phyloP scores from a whole-genome alignment of 1,140 invertebrate genomes.

The Ridgeia piscesae region DNA sequence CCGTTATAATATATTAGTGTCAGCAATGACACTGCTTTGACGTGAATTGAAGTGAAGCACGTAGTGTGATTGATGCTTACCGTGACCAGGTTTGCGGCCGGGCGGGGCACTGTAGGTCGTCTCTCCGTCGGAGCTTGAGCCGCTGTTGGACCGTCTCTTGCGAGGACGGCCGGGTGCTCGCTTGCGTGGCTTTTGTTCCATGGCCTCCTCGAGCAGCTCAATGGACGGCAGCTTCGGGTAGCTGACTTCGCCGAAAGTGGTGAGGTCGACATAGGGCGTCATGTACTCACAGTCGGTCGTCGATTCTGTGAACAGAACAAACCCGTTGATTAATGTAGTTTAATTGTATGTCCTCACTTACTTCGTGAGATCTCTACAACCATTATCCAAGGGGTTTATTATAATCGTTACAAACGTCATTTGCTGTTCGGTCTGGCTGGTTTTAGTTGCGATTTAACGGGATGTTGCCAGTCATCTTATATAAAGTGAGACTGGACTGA shows the following conservation, averaged over 20 bases:
- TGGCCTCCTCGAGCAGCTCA: neutral
- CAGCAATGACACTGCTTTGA: neutral
- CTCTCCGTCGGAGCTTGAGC: neutral
- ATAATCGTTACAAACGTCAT: neutral
- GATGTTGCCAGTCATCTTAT: neutral
- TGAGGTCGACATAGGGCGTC: neutral
- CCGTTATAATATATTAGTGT: neutral
- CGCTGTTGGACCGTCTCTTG: neutral
- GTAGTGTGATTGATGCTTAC: neutral
- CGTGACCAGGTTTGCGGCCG: conserved; percentile 1
- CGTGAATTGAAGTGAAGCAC: neutral
- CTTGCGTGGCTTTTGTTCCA: neutral
- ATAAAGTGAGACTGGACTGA: neutral
- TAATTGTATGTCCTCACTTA: neutral
- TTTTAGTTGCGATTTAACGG: neutral
- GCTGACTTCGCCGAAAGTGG: neutral
- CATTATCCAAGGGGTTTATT: neutral
- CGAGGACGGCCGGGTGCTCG: too few relatives aligned
- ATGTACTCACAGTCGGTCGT: neutral
- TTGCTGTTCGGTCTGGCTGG: neutral
- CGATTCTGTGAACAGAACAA: neutral
- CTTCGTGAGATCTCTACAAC: neutral
- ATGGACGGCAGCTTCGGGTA: neutral
- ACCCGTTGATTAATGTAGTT: neutral
- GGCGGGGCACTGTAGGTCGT: neutral